Evolutionary conservation across 1,140 invertebrate species (phyloP).

Genomic region (Polypedilum pembai): DNA sequence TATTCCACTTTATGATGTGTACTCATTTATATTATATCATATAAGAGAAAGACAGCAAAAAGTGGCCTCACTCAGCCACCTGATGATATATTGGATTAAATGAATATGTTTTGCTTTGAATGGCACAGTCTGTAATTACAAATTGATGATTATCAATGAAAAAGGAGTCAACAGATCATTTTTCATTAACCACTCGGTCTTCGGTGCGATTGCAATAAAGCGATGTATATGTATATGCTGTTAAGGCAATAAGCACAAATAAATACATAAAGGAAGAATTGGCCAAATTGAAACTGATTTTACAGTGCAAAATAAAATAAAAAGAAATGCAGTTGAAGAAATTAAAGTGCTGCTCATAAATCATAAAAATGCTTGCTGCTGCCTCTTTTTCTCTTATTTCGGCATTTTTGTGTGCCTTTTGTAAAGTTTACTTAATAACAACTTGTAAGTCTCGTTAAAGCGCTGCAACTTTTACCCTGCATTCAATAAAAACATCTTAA

Average conservation of each 20-base stretch:
- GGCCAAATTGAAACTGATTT: not conserved
- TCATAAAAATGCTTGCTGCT: slow-evolving; percentile 17
- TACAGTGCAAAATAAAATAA: not conserved
- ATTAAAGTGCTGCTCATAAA: slow-evolving; percentile 13
- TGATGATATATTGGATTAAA: slow-evolving; percentile 26
- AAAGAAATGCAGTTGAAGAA: not conserved
- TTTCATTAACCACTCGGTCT: not conserved
- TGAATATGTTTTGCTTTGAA: slow-evolving; percentile 22
- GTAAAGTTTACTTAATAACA: slow-evolving; percentile 15
- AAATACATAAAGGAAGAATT: slow-evolving; percentile 2
- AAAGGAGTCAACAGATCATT: slow-evolving; percentile 28
- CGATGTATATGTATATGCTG: not conserved
- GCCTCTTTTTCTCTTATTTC: not conserved
- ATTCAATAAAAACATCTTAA: slow-evolving; percentile 22
- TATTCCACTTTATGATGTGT: not conserved
- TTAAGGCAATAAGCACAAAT: not conserved
- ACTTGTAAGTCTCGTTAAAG: slow-evolving; percentile 6
- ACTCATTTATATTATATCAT: not conserved
- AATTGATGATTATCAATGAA: slow-evolving; percentile 28
- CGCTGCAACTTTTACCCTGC: not conserved
- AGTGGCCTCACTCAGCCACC: not conserved
- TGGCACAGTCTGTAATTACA: slow-evolving; percentile 19
- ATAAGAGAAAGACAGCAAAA: not conserved
- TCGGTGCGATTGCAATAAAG: not conserved
- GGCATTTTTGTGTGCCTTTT: slow-evolving; percentile 16